Conservation (phyloP, 2,113 vertebrate species). For the Lipophrys pholis region DNA sequence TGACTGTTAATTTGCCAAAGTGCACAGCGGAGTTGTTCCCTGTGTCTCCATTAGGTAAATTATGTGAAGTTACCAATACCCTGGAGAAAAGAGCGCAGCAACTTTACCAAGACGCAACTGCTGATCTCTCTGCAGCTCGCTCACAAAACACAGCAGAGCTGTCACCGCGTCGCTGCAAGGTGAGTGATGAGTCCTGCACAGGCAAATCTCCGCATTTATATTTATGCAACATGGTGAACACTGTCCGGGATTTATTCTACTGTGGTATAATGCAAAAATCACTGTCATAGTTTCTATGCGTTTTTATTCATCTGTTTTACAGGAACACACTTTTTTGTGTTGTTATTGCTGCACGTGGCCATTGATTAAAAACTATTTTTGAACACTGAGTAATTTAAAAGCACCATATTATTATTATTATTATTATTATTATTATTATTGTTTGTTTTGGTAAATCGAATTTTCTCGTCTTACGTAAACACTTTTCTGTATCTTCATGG, state of each 20-base stretch:
- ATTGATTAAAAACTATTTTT: background rate
- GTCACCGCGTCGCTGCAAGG: slow-evolving; percentile 64
- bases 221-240: too few relatives aligned
- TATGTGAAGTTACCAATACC: slow-evolving; percentile 30
- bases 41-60: background rate
- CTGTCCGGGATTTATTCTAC: too few relatives aligned
- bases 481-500: background rate
- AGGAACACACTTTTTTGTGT: too few relatives aligned
- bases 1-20: slow-evolving; percentile 48
- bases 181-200: slow-evolving; percentile 51
- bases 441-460: background rate
- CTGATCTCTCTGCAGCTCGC: slow-evolving; percentile 20
- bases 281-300: too few relatives aligned
- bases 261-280: too few relatives aligned
- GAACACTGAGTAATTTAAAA: background rate
- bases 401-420: background rate
- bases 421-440: background rate
- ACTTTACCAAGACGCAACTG: slow-evolving; percentile 35
- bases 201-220: too few relatives aligned
- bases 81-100: slow-evolving; percentile 5
- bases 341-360: background rate
- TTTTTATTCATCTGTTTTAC: too few relatives aligned
- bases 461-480: too few relatives aligned
- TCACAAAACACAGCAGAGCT: slow-evolving; percentile 46
- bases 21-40: slow-evolving; percentile 12